Conservation (phyloP, 2,797 vertebrate species). For the Falco concolor region DNA sequence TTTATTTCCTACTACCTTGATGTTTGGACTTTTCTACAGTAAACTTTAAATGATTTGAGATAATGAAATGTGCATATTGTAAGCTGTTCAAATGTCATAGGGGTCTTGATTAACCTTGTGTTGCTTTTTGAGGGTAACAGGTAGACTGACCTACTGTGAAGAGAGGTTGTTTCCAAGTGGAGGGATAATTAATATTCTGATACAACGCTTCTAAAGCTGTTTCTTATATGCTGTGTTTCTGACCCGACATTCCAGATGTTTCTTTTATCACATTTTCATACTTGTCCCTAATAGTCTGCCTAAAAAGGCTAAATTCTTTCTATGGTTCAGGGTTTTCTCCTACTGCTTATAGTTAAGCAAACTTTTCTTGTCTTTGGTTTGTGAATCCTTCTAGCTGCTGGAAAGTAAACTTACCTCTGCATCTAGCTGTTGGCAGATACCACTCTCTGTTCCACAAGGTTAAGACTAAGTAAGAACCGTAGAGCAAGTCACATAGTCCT, state of each 20-base stretch:
- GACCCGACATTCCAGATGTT: conserved; percentile 39
- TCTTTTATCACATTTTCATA: conserved; percentile 7
- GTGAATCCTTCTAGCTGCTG: neutral
- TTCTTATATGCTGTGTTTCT: neutral
- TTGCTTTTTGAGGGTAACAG: neutral
- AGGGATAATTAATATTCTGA: neutral
- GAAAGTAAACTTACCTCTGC: neutral
- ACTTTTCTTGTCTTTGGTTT: neutral
- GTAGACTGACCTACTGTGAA: conserved; percentile 1
- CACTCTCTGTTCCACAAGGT: neutral
- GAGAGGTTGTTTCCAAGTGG: neutral
- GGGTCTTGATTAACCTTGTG: neutral
- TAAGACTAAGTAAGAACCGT: neutral
- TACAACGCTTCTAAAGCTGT: neutral
- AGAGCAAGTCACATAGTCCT: neutral
- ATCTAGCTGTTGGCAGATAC: neutral
- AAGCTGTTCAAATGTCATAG: conserved; percentile 22
- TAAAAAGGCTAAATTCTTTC: neutral
- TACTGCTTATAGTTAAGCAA: neutral
- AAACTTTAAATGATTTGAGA: conserved; percentile 27
- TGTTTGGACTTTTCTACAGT: conserved; percentile 57
- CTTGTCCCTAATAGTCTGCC: neutral
- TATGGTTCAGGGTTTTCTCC: neutral
- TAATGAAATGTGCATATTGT: conserved; percentile 33
- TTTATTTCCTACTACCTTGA: conserved; percentile 54